A percentile compares a stretch with the other conserved stretches of the same genome.
phyloP scores from a whole-genome alignment of 2,888 invertebrate species.

The Ferdinandea cuprea region DNA sequence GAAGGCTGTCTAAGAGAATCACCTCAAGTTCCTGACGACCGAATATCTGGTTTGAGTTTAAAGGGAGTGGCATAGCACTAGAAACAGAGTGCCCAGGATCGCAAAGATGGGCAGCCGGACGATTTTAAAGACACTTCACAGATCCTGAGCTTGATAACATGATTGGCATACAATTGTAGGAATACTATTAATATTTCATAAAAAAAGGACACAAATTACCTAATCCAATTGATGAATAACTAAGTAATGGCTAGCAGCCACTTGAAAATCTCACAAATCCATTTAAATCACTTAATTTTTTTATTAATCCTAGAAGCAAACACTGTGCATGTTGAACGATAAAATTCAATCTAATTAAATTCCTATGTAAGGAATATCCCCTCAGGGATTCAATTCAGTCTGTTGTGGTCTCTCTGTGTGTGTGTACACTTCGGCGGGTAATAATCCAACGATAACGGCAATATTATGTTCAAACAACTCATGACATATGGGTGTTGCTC shows the following conservation, averaged over 20 bases:
- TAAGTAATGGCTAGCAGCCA: background rate
- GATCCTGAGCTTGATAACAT: too few relatives aligned
- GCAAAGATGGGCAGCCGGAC: too few relatives aligned
- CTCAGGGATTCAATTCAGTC: conserved; percentile 20
- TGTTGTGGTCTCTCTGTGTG: background rate
- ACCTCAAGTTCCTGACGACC: too few relatives aligned
- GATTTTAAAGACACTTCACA: too few relatives aligned
- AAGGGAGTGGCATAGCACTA: too few relatives aligned
- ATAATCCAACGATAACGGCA: conserved; percentile 38
- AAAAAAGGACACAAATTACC: too few relatives aligned
- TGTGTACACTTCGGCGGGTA: conserved; percentile 2
- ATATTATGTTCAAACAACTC: conserved; percentile 65
- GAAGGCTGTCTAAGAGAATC: too few relatives aligned
- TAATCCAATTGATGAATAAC: background rate
- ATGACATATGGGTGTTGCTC: conserved; percentile 32
- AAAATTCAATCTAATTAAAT: conserved; percentile 73
- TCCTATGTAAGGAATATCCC: conserved; percentile 60
- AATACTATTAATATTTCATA: too few relatives aligned
- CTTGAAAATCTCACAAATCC: conserved; percentile 47
- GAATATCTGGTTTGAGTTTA: too few relatives aligned
- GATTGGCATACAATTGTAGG: too few relatives aligned
- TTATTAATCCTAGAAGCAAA: conserved; percentile 64
- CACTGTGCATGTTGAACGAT: conserved; percentile 48
- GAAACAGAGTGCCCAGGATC: too few relatives aligned
- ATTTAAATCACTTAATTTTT: conserved; percentile 57